A percentile compares a stretch with the other conserved stretches of the same genome.
phyloP scores from a whole-genome alignment of 2,888 invertebrate genomes.

The Pachycephus smyrnensis region DNA sequence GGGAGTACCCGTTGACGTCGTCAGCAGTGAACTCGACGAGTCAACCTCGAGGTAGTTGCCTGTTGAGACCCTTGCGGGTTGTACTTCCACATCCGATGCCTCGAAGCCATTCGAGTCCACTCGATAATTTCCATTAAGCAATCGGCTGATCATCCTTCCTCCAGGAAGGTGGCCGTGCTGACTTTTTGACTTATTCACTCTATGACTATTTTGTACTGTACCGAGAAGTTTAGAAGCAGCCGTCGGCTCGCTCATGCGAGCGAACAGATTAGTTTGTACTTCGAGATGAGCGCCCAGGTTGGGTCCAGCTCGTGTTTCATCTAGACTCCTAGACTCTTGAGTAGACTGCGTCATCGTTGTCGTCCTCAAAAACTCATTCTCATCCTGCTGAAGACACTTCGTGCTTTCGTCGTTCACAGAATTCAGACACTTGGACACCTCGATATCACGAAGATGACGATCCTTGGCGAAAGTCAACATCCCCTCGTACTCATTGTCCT shows the following conservation, averaged over 20 bases:
- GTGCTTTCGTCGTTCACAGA: background rate
- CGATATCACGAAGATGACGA: constrained; percentile 14
- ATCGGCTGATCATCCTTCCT: background rate
- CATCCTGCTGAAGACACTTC: background rate
- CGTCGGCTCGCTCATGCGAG: background rate
- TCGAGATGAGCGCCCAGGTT: background rate
- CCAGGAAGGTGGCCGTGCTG: background rate
- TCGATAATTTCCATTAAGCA: background rate
- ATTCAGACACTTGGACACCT: constrained; percentile 17
- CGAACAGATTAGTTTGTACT: background rate
- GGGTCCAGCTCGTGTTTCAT: background rate
- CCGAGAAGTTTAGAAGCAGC: background rate
- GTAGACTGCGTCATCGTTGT: background rate
- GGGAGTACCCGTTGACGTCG: constrained; percentile 49
- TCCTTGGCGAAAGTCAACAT: constrained; percentile 25
- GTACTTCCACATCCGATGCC: background rate
- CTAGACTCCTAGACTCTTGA: background rate
- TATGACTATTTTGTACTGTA: background rate
- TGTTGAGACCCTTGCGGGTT: background rate
- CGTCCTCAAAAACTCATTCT: background rate
- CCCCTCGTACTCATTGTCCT: constrained; percentile 25
- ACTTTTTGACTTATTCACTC: background rate
- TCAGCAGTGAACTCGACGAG: background rate
- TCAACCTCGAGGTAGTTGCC: constrained; percentile 4
- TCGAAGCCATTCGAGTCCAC: background rate